These are phyloP conservation scores for Agrochola lychnidis DNA, from an alignment of 2,888 invertebrate genomes.

Conservation along the genomic window DNA sequence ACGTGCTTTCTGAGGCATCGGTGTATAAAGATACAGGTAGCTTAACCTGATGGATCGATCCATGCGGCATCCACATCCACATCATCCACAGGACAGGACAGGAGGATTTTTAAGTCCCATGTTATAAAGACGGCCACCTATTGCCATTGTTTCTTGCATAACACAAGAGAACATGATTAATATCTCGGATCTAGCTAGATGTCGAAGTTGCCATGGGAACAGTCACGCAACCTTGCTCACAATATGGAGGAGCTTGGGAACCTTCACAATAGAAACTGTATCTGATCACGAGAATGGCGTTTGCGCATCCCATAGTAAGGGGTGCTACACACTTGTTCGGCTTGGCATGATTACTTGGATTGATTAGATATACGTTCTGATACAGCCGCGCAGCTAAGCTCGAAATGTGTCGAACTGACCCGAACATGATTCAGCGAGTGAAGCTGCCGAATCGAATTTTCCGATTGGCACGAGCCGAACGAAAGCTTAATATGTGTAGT, in stretches of 20 bases:
- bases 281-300: constrained; percentile 42
- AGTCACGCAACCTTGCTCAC: constrained; percentile 61
- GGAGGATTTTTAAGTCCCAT: neutral
- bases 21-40: too few species aligned
- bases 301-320: constrained; percentile 29
- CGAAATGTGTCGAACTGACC: neutral
- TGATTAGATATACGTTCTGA: neutral
- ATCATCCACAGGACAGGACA: neutral
- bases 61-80: too few species aligned
- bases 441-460: neutral
- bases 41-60: too few species aligned
- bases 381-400: neutral
- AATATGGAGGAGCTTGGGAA: constrained; percentile 61
- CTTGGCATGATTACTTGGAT: too few species aligned
- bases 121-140: too few species aligned
- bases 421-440: neutral
- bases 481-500: neutral
- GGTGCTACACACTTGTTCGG: neutral
- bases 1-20: too few species aligned
- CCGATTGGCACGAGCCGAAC: neutral
- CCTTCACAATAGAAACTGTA: constrained; percentile 50
- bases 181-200: constrained; percentile 38
- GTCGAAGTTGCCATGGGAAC: constrained; percentile 57
- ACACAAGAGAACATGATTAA: constrained; percentile 32
- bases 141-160: constrained; percentile 41